Evolutionary conservation across 2,888 invertebrate genomes (phyloP), one percentile per base, ranked within the genome.

Genomic region (Bedellia somnulentella): DNA sequence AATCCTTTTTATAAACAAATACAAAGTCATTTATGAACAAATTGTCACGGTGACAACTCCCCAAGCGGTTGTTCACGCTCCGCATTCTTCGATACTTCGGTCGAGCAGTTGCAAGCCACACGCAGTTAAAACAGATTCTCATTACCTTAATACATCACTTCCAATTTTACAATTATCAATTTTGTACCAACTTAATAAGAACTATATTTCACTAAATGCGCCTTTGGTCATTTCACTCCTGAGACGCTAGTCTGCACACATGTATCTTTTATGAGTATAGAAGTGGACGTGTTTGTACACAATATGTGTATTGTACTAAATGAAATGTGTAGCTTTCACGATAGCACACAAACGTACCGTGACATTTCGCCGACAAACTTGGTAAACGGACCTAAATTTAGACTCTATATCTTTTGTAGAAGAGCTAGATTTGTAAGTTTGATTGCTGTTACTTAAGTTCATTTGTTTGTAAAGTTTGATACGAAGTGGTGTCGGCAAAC

Each of bases 251-350:
- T 38, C 5, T 56, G 53, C 67, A 60, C 64, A 66, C 53, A 60
- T 51, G 52, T 49, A 63, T 44, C 54, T 53, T 58, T 60, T 58
- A 58, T 54, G 57, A 59, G 57, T 50, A 56, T 60, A 56, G 60
- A 57, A 60, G 61, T 62, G 52, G 59, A 59, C 48, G 57, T 60
- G 57, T 54, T 34, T 54, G 64, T 68, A 62, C 64, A 70, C 66
- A 66, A 61, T 67, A 66, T 68, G 68, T 51, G 60, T 63, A 66
- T 67, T 67, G 64, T 70, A 67, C 60, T 64, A 70, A 70, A 70
- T 63, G 70, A 71, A 70, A 71, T 67, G 70, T 73, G 67, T 73
- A 67, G 71, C 73, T 75, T 75, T 75, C 73, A 70, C 73, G 54
- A 52, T 49, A 42, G 60, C 70, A 68, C 71, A 73, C 71, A 62